phyloP scores from a whole-genome alignment of 2,888 invertebrate genomes.

The Parnassius orleans region DNA sequence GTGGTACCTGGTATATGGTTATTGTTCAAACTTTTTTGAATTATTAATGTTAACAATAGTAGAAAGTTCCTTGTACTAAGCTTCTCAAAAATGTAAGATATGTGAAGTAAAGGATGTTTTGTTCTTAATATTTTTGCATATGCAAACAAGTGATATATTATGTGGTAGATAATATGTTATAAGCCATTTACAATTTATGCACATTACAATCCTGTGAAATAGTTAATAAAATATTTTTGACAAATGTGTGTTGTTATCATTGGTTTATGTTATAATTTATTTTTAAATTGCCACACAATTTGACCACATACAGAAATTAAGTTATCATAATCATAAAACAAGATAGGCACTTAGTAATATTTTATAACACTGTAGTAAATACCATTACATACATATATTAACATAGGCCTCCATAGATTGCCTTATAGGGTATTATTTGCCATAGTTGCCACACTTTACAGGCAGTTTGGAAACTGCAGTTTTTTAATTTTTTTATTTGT shows the following conservation, averaged over 20 bases:
- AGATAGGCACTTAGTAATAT: no score
- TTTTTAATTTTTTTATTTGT: no score
- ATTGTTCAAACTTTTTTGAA: slow-evolving; percentile 11
- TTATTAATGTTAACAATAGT: slow-evolving; percentile 10
- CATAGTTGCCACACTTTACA: no score
- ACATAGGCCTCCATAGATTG: no score
- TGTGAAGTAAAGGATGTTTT: slow-evolving; percentile 12
- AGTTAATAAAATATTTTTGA: slow-evolving; percentile 50
- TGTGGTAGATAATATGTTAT: slow-evolving; percentile 32
- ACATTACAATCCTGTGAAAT: slow-evolving; percentile 39
- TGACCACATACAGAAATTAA: no score
- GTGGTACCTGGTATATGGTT: neutral
- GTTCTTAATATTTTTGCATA: slow-evolving; percentile 17
- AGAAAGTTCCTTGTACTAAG: slow-evolving; percentile 16
- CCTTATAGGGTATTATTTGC: no score
- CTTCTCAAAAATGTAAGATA: slow-evolving; percentile 18
- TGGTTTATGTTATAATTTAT: neutral
- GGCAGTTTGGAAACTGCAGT: no score
- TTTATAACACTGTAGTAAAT: no score
- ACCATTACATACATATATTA: no score
- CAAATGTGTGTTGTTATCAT: slow-evolving; percentile 25
- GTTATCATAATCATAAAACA: no score
- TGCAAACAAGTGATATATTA: slow-evolving; percentile 31
- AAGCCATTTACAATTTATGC: slow-evolving; percentile 31
- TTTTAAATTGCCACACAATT: no score